phyloP scores from a whole-genome alignment of 2,888 invertebrate species.

The Luffia ferchaultella region DNA sequence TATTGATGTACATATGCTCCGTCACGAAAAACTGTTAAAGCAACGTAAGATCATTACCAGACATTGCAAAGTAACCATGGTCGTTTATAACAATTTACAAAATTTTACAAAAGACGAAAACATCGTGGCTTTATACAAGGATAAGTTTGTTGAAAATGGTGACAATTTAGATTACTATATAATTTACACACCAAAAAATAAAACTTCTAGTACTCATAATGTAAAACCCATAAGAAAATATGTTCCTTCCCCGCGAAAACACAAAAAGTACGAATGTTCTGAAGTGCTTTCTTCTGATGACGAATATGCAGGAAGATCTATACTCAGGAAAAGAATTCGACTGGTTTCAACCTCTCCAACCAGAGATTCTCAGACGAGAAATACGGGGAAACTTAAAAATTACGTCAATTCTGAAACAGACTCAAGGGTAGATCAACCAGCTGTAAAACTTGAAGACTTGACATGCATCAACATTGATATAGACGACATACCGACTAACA shows the following conservation, averaged over 20 bases:
- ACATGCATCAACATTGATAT: constrained; percentile 38
- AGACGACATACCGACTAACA: constrained; percentile 32
- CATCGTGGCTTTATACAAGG: background rate
- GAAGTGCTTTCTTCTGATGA: background rate
- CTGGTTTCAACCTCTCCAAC: background rate
- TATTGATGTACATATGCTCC: constrained; percentile 16
- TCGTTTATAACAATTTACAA: constrained; percentile 29
- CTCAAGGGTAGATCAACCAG: background rate
- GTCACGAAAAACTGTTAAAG: constrained; percentile 19
- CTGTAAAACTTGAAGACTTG: constrained; percentile 11
- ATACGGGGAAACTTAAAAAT: background rate
- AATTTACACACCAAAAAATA: constrained; percentile 1
- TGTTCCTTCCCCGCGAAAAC: background rate
- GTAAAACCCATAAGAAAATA: background rate
- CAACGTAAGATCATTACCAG: constrained; percentile 24
- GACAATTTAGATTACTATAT: constrained; percentile 3
- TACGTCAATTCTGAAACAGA: background rate
- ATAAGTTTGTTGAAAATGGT: background rate
- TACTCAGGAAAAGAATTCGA: background rate
- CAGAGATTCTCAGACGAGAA: background rate
- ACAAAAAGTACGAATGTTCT: background rate
- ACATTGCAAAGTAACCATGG: constrained; percentile 27
- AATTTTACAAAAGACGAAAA: constrained; percentile 25
- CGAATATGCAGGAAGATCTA: background rate
- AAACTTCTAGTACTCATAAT: background rate